Conservation (phyloP, 2,888 invertebrate genomes). For the Morinoia aosen region DNA sequence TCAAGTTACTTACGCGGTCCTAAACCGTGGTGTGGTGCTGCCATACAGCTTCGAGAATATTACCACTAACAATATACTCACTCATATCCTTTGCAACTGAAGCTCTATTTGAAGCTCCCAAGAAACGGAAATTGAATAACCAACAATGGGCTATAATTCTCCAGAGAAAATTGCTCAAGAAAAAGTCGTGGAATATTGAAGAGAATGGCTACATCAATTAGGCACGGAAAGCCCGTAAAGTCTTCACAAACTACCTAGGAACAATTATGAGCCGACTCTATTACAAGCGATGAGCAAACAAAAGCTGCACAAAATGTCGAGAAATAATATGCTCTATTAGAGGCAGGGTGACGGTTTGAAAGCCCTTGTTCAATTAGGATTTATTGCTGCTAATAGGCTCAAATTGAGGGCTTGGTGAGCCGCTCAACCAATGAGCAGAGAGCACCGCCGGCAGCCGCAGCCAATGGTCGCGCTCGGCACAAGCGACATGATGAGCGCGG, state of each 20-base stretch:
- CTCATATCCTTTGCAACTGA: not conserved
- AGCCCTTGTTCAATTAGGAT: slow-evolving; percentile 40
- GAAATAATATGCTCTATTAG: slow-evolving; percentile 40
- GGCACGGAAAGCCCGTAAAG: slow-evolving; percentile 22
- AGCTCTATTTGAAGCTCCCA: not conserved
- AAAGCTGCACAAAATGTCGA: slow-evolving; percentile 34
- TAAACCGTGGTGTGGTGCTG: not conserved
- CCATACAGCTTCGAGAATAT: not conserved
- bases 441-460: slow-evolving; percentile 8
- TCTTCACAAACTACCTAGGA: slow-evolving; percentile 28
- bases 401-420: slow-evolving; percentile 19
- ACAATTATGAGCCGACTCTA: slow-evolving; percentile 22
- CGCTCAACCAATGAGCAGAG: not conserved
- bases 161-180: not conserved
- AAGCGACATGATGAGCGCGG: not conserved
- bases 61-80: not conserved
- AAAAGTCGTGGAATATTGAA: not conserved
- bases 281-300: slow-evolving; percentile 30
- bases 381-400: slow-evolving; percentile 16
- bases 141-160: slow-evolving; percentile 26
- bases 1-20: not conserved
- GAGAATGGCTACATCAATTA: slow-evolving; percentile 40
- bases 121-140: slow-evolving; percentile 1
- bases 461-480: not conserved
- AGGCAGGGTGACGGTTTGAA: slow-evolving; percentile 37